Evolutionary conservation across 2,113 vertebrate genomes (phyloP).

Genomic region (Podarcis raffonei): DNA sequence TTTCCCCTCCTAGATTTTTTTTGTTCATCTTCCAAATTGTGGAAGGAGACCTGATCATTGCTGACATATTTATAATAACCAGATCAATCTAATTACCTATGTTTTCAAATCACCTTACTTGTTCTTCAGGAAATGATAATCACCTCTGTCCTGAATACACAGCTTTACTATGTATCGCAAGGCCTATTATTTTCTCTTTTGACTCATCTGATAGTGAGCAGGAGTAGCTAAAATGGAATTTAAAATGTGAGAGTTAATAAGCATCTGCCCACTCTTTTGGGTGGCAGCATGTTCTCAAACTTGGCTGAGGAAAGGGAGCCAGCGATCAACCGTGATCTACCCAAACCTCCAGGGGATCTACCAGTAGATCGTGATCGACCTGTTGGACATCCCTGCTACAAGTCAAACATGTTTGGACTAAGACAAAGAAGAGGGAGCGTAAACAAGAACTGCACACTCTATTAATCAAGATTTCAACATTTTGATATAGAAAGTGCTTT

Average conservation of each 20-base stretch:
- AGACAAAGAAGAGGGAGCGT: constrained; percentile 8
- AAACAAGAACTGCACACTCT: background rate
- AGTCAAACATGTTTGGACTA: background rate
- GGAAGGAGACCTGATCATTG: constrained; percentile 45
- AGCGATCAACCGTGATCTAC: no score
- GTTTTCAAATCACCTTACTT: constrained; percentile 52
- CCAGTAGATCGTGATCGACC: no score
- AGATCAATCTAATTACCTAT: constrained; percentile 31
- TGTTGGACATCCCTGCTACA: background rate
- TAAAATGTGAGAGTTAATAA: constrained; percentile 35
- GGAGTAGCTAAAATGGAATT: constrained; percentile 35
- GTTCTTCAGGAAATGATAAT: constrained; percentile 50
- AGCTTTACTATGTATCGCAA: constrained; percentile 52
- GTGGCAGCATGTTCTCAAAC: background rate
- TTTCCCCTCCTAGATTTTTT: constrained; percentile 57
- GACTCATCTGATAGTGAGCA: constrained; percentile 28
- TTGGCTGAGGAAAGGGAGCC: background rate
- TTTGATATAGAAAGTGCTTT: background rate
- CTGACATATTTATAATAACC: constrained; percentile 46
- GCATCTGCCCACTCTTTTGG: background rate
- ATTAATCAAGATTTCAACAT: background rate
- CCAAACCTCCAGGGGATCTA: no score
- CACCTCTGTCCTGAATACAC: constrained; percentile 10
- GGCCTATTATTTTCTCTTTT: constrained; percentile 31
- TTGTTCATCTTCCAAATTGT: constrained; percentile 42